Evolutionary conservation across 2,888 invertebrate species (phyloP), one percentile per base, ranked within the genome.

Genomic region (Ectobius pallidus): DNA sequence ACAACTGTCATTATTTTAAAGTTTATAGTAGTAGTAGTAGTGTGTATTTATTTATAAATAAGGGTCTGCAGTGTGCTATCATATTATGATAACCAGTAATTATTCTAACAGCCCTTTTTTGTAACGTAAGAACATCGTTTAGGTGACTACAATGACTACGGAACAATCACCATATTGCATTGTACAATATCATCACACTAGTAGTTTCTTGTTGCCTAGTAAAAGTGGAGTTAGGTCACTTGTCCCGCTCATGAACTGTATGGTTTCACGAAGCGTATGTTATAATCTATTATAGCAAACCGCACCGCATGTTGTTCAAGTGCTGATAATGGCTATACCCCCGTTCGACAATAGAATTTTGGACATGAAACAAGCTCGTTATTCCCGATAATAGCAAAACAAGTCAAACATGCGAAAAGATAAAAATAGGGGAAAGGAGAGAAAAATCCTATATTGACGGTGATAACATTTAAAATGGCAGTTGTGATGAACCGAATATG

Each of bases 281-380:
- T 65, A 65, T 44, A 65, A 65, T 44, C 65, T 65, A 65, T 65
- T 65, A 65, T 20, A 42, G 42, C 42, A 42, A 65, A 65, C 65
- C 65, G 65, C 65, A 42, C 11, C 42, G 39, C 65, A 44, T 44
- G 65, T 65, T 65, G 65, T 65, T 65, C 65, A 65, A 65, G 65
- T 65, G 65, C 44, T 65, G 65, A 65, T 65, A 65, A 65, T 65
- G 44, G 42, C 25, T 16, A 39, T 25, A 65, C 44, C 65, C 27
- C 44, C 18, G 65, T 65, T 65, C 22, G 65, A 65, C 65, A 65
- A 65, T 44, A 65, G 65, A 65, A 63, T 42, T 63, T 63, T 42
- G 42, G 63, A 63, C 63, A 63, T 63, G 63, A 63, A 65, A 65
- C 65, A 65, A 11, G 44, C 65, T 65, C 65, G 65, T 65, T 65